These are phyloP conservation scores for Drosophila triauraria DNA, from an alignment of 1,140 invertebrate species.

Conservation along the genomic window DNA sequence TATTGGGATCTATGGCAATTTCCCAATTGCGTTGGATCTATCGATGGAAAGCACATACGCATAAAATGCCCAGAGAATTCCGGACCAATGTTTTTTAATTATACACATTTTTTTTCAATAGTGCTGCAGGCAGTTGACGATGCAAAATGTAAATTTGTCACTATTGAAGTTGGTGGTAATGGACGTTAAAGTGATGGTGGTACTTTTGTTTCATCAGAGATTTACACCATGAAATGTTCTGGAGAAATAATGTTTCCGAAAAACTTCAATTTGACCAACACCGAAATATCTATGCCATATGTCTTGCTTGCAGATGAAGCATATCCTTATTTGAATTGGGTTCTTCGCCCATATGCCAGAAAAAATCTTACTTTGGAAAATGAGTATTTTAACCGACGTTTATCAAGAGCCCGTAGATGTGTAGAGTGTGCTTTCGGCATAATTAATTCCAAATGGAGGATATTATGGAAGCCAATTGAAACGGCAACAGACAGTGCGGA, in stretches of 20 bases:
- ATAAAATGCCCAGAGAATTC: constrained; percentile 62
- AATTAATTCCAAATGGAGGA: constrained; percentile 31
- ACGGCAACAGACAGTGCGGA: constrained; percentile 22
- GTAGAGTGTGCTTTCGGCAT: constrained; percentile 34
- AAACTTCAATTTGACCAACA: constrained; percentile 28
- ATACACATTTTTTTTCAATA: constrained; percentile 85
- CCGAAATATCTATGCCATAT: constrained; percentile 87
- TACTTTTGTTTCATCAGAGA: constrained; percentile 72
- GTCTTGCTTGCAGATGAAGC: constrained; percentile 86
- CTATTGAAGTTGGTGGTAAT: constrained; percentile 84
- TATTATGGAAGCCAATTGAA: constrained; percentile 30
- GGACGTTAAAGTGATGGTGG: constrained; percentile 85
- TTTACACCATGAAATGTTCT: constrained; percentile 85
- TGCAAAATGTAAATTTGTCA: constrained; percentile 85
- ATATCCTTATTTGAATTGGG: constrained; percentile 84
- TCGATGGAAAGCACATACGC: constrained; percentile 78
- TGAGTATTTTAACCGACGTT: constrained; percentile 31
- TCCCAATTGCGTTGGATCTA: constrained; percentile 59
- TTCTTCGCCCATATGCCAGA: constrained; percentile 85
- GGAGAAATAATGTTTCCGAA: constrained; percentile 37
- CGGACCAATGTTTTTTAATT: constrained; percentile 85
- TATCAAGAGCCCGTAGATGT: constrained; percentile 28
- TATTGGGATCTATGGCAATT: constrained; percentile 25
- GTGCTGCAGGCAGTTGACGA: constrained; percentile 85
- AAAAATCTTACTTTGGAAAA: constrained; percentile 33